These are phyloP conservation scores for Pogona vitticeps DNA, from an alignment of 2,113 vertebrate species.

Conservation along the genomic window DNA sequence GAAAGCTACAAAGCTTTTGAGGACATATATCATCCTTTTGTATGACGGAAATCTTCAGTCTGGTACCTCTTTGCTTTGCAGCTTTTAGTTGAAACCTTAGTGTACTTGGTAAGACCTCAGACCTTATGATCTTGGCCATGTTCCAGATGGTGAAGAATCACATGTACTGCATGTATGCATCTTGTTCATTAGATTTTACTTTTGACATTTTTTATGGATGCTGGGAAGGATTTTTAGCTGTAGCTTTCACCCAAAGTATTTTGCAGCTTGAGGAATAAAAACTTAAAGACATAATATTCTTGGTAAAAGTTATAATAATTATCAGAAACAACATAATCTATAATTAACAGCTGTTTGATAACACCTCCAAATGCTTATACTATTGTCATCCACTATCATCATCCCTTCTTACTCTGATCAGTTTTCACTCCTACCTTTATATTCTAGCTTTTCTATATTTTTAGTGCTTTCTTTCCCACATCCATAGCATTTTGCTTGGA, in stretches of 20 bases:
- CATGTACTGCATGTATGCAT: neutral
- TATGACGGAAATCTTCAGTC: neutral
- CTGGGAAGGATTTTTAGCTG: too few relatives aligned
- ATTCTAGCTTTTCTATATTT: neutral
- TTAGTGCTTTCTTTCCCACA: neutral
- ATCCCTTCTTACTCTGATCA: too few relatives aligned
- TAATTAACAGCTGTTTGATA: neutral
- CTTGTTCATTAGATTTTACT: too few relatives aligned
- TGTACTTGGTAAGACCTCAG: neutral
- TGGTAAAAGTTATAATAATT: neutral
- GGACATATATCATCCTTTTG: neutral
- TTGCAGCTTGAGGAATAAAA: neutral
- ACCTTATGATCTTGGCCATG: neutral
- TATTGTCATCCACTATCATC: too few relatives aligned
- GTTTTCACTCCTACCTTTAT: too few relatives aligned
- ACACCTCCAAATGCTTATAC: neutral
- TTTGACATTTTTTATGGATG: neutral
- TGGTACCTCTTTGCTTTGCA: slow-evolving; percentile 1
- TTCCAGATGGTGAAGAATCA: neutral
- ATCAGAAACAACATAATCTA: neutral
- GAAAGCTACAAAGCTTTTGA: neutral
- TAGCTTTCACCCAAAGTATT: too few relatives aligned
- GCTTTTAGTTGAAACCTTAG: neutral
- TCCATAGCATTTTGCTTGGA: neutral
- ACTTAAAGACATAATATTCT: too few relatives aligned